These are phyloP conservation scores for Sceloporus tristichus DNA, from an alignment of 2,113 vertebrate genomes.

Conservation along the genomic window DNA sequence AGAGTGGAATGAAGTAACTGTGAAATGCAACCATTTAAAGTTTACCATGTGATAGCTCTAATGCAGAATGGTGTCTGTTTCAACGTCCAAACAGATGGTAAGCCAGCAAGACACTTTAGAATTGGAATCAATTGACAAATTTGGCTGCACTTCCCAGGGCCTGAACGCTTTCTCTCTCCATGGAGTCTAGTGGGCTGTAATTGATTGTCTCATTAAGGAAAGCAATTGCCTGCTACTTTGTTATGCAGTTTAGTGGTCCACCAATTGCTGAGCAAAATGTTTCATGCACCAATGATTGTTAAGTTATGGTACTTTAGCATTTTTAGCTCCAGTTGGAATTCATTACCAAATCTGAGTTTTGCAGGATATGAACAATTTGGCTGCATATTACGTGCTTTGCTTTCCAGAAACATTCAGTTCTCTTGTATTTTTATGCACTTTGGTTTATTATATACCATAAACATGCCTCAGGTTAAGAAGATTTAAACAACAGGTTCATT, in stretches of 20 bases:
- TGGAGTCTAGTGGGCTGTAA: not conserved
- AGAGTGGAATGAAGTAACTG: not conserved
- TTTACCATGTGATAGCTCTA: not conserved
- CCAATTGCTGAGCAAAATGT: not conserved
- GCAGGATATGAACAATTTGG: not conserved
- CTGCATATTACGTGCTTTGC: not conserved
- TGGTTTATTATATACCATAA: not conserved
- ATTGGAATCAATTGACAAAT: not conserved
- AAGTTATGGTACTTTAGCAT: not conserved
- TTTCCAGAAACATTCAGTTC: not conserved
- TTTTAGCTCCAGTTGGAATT: not conserved
- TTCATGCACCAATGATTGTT: not conserved
- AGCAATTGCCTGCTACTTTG: not conserved
- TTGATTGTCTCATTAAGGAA: not conserved
- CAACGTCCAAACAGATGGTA: not conserved
- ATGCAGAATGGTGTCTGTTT: not conserved
- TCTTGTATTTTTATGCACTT: no score
- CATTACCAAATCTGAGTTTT: not conserved
- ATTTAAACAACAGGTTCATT: no score
- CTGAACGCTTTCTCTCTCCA: not conserved
- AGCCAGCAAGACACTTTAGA: not conserved
- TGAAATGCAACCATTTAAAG: not conserved
- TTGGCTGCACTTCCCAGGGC: not conserved
- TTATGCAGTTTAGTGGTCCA: not conserved
- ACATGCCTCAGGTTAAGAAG: no score